Conservation (phyloP, 2,113 vertebrate genomes). For the Chitala chitala region DNA sequence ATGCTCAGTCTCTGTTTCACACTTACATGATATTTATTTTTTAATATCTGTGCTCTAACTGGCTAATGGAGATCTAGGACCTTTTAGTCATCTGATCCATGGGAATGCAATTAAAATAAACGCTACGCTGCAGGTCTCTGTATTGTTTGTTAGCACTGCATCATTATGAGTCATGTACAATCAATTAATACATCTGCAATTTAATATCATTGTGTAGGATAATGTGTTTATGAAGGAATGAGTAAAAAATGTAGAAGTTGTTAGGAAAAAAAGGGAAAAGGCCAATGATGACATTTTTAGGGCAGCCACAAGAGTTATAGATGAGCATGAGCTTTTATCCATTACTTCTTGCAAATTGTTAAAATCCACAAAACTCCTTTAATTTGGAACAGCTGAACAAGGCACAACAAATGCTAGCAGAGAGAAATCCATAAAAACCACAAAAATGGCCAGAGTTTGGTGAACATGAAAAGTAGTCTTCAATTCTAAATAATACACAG, state of each 20-base stretch:
- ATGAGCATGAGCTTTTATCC: conserved; percentile 61
- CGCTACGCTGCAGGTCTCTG: no score
- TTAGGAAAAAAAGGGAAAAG: conserved; percentile 18
- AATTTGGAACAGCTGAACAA: conserved; percentile 31
- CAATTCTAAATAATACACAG: background rate
- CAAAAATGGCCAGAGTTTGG: background rate
- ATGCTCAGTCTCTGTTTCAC: background rate
- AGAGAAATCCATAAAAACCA: background rate
- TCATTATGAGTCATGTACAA: no score
- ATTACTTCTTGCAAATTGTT: conserved; percentile 43
- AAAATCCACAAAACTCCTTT: conserved; percentile 24
- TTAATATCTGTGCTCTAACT: no score
- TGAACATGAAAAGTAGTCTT: no score
- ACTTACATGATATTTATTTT: no score
- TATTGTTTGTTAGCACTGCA: background rate
- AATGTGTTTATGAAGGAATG: background rate
- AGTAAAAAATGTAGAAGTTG: background rate
- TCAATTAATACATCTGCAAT: background rate
- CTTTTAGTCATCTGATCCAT: background rate
- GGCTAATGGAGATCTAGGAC: no score
- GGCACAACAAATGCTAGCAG: background rate
- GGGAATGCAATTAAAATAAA: background rate
- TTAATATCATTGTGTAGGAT: conserved; percentile 3
- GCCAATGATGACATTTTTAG: conserved; percentile 65
- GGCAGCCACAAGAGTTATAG: conserved; percentile 62